phyloP scores from a whole-genome alignment of 2,888 invertebrate species.

The Pterostichus madidus region DNA sequence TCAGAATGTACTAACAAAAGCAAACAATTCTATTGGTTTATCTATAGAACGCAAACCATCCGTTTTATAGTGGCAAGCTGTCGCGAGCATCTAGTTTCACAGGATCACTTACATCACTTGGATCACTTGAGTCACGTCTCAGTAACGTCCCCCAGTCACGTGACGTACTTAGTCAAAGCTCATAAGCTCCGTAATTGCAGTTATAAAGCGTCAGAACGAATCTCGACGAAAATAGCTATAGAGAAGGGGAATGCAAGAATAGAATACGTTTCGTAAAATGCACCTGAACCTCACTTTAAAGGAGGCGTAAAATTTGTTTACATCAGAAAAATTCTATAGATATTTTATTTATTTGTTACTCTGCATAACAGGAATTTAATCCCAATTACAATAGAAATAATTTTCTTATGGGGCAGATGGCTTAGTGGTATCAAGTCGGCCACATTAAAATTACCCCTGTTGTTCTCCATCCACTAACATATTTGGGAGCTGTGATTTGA shows the following conservation, averaged over 20 bases:
- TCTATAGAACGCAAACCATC: background rate
- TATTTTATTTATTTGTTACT: no score
- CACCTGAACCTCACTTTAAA: background rate
- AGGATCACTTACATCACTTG: conserved; percentile 7
- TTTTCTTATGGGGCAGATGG: no score
- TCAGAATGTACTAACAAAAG: no score
- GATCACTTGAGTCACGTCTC: conserved; percentile 13
- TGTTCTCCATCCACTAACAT: no score
- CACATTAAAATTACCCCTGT: no score
- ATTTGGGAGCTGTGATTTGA: no score
- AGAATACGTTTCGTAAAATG: background rate
- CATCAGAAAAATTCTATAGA: no score
- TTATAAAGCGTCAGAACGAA: conserved; percentile 28
- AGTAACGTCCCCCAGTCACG: conserved; percentile 35
- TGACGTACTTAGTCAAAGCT: conserved; percentile 59
- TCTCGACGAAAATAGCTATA: conserved; percentile 44
- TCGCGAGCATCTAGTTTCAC: conserved; percentile 16
- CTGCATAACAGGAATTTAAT: no score
- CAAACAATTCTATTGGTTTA: no score
- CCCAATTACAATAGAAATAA: no score
- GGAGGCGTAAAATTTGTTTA: background rate
- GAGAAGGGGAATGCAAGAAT: background rate
- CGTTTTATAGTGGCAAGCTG: conserved; percentile 10
- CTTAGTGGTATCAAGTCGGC: no score
- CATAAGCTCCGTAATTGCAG: conserved; percentile 58